Evolutionary conservation across 2,888 invertebrate genomes (phyloP), one percentile per base, ranked within the genome.

Genomic region (Drosophila koepferae): DNA sequence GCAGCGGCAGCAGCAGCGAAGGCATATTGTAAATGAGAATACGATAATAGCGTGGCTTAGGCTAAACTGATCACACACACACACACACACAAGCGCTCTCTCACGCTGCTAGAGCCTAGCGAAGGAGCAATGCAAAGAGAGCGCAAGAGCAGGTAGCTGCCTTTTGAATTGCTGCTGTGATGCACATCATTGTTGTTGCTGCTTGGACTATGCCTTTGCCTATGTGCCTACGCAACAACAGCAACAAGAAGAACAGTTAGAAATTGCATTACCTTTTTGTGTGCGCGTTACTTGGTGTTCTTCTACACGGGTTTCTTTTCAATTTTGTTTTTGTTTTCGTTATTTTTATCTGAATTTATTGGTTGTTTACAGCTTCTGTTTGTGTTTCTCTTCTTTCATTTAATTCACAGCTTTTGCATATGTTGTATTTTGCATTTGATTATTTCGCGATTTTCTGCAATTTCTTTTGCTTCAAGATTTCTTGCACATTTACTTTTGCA

Each of bases 201-300:
- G 34, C 36, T 44, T 43, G 56, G 55, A 34, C 20, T 61, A 18
- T 58, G 55, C 40, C 31, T 61, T 12, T 51, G 68, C 84, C 36
- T n/a, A 23, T n/a, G n/a, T 23, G 23, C 23, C 23, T 23, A 23
- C 14, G 58, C 46, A 63, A 60, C 36, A 60, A 60, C 41, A 23
- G 23, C 54, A 44, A 12, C 44, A 62, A 51, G n/a, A 48, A 53
- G 16, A 54, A 55, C 80, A 68, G 81, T 76, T 80, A 77, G 69
- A 76, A 80, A 77, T 80, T 63, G 67, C 72, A 80, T 67, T 74
- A 53, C 74, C 56, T 61, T 73, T 59, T 58, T 49, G 18, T 34
- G 18, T 34, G 48, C 12, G 18, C 7, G 44, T 63, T 59, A 18
- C 43, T 51, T 51, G 44, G 40, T 56, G 46, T 71, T 51, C n/a